These are phyloP conservation scores for Falco concolor DNA, from an alignment of 2,797 vertebrate species.

Conservation along the genomic window DNA sequence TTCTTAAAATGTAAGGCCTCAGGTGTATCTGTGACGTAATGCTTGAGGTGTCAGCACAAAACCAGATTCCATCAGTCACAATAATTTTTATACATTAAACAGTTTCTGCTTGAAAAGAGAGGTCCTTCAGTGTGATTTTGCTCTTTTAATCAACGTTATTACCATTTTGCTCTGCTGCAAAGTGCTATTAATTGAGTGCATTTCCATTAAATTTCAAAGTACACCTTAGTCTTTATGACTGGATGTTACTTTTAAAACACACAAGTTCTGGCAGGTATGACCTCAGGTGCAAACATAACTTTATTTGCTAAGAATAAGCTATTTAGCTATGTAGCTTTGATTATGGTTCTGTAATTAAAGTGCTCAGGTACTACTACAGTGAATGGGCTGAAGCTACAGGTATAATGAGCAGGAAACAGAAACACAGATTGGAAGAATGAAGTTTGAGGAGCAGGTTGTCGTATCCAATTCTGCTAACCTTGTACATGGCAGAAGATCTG, in stretches of 20 bases:
- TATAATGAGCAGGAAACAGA: neutral
- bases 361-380: neutral
- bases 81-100: neutral
- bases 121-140: neutral
- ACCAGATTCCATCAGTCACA: neutral
- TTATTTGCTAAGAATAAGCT: neutral
- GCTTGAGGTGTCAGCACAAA: neutral
- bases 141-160: neutral
- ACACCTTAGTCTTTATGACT: neutral
- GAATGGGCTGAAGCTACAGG: neutral
- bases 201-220: neutral
- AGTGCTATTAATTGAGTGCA: neutral
- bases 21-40: neutral
- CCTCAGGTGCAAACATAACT: neutral
- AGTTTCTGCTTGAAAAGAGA: neutral
- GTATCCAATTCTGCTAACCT: neutral
- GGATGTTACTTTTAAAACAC: neutral
- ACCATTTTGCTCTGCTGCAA: neutral
- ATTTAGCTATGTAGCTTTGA: neutral
- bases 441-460: neutral
- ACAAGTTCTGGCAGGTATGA: neutral
- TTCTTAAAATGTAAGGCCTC: slow-evolving; percentile 23
- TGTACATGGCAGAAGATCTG: neutral
- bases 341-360: neutral
- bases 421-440: neutral